Conservation (phyloP, 2,797 vertebrate genomes). For the Pogoniulus pusillus region DNA sequence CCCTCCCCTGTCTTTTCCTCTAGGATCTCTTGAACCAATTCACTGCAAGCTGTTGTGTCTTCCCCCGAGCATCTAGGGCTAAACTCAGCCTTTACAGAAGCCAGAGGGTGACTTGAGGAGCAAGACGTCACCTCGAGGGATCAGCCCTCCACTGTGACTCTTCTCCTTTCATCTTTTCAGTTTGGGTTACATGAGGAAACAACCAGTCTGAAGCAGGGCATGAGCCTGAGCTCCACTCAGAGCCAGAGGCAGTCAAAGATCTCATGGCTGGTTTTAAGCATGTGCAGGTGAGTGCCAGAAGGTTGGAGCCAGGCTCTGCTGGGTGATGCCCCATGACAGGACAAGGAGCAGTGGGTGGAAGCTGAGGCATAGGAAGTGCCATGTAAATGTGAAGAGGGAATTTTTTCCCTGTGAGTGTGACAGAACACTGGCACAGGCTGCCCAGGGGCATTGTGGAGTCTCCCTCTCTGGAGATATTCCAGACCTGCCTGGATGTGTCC, state of each 20-base stretch:
- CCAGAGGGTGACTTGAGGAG: background rate
- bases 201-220: background rate
- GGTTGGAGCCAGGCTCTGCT: too few species aligned
- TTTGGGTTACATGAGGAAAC: background rate
- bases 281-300: too few species aligned
- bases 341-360: too few species aligned
- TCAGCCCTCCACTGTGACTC: background rate
- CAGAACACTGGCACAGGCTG: too few species aligned
- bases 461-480: too few species aligned
- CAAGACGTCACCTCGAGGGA: background rate
- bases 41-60: background rate
- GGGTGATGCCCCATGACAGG: too few species aligned
- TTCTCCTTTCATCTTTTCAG: background rate
- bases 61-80: background rate
- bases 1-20: background rate
- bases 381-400: too few species aligned
- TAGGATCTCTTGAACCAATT: background rate
- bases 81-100: background rate
- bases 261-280: too few species aligned
- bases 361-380: too few species aligned
- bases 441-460: too few species aligned
- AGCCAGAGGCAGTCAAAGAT: fast-evolving
- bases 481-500: too few species aligned
- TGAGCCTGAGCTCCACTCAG: fast-evolving
- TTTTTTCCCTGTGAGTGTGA: too few species aligned